A percentile compares a stretch with the other conserved stretches of the same genome.
Evolutionary conservation across 2,888 invertebrate species (phyloP).

Genomic region (Opisthograptis luteolata): DNA sequence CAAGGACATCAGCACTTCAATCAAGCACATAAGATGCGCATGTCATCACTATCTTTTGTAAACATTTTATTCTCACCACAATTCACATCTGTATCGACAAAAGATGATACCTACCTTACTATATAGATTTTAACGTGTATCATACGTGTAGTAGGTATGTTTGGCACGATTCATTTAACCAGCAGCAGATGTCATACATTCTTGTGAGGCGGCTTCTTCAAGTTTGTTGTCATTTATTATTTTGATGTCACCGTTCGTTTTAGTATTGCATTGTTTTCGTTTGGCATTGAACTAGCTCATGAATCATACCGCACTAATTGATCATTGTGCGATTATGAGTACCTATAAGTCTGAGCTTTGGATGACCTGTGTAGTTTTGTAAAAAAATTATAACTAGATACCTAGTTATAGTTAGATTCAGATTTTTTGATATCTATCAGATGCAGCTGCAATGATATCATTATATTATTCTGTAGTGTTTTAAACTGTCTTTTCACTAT

Average conservation of each 20-base stretch:
- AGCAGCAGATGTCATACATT: slow-evolving; percentile 9
- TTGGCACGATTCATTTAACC: background rate
- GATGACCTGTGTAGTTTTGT: background rate
- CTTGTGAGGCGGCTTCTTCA: slow-evolving; percentile 28
- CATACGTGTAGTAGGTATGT: too few relatives aligned
- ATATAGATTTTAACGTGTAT: too few relatives aligned
- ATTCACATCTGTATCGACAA: too few relatives aligned
- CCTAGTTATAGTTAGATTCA: too few relatives aligned
- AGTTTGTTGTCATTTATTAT: slow-evolving; percentile 30
- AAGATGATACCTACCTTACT: too few relatives aligned
- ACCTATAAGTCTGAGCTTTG: slow-evolving; percentile 6
- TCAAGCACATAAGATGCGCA: background rate
- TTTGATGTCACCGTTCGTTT: slow-evolving; percentile 40
- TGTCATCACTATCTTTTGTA: background rate
- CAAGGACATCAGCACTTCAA: slow-evolving; percentile 2
- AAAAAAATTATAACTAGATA: background rate
- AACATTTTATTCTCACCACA: background rate
- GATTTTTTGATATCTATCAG: background rate
- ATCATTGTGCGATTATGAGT: slow-evolving; percentile 14
- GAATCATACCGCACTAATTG: slow-evolving; percentile 33
- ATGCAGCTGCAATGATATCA: background rate
- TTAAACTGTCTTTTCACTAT: slow-evolving; percentile 1
- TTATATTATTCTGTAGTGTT: background rate
- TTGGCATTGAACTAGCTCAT: slow-evolving; percentile 37
- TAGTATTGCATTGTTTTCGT: slow-evolving; percentile 33